A percentile compares a stretch with the other conserved stretches of the same genome.
These are phyloP conservation scores for Formica selysi DNA, from an alignment of 1,140 invertebrate genomes.

Conservation along the genomic window DNA sequence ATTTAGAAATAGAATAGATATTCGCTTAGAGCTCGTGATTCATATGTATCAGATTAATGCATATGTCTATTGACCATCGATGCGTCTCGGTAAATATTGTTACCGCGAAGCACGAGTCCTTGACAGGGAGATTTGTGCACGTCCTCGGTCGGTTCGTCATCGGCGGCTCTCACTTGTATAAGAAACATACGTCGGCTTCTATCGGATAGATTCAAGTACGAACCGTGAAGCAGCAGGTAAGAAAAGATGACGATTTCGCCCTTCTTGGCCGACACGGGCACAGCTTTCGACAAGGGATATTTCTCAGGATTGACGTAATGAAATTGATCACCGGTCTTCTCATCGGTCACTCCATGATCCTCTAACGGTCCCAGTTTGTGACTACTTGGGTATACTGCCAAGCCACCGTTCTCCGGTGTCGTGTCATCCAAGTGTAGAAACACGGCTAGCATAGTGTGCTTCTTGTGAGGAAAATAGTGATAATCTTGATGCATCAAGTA, in stretches of 20 bases:
- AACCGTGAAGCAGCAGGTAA: constrained; percentile 88
- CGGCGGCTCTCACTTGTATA: constrained; percentile 86
- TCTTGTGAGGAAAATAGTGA: constrained; percentile 89
- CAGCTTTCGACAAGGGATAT: constrained; percentile 87
- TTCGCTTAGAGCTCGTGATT: background rate
- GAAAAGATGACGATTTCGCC: constrained; percentile 89
- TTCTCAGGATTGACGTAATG: constrained; percentile 87
- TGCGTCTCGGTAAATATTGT: constrained; percentile 83
- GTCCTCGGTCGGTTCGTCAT: constrained; percentile 86
- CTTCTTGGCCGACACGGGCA: constrained; percentile 86
- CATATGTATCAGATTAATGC: constrained; percentile 55
- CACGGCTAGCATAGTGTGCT: constrained; percentile 88
- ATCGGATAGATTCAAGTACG: constrained; percentile 87
- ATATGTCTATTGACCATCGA: constrained; percentile 82
- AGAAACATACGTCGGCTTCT: constrained; percentile 88
- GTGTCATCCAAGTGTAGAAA: constrained; percentile 89
- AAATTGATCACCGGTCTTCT: constrained; percentile 82
- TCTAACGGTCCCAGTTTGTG: constrained; percentile 88
- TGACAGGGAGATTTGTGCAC: constrained; percentile 86
- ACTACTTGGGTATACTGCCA: constrained; percentile 89
- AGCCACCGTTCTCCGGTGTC: constrained; percentile 88
- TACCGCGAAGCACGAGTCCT: constrained; percentile 86
- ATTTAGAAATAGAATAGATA: background rate
- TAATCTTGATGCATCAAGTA: constrained; percentile 90
- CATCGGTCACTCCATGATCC: constrained; percentile 84